These are phyloP conservation scores for Leucophenga maculata DNA, from an alignment of 2,888 invertebrate species.

Conservation along the genomic window DNA sequence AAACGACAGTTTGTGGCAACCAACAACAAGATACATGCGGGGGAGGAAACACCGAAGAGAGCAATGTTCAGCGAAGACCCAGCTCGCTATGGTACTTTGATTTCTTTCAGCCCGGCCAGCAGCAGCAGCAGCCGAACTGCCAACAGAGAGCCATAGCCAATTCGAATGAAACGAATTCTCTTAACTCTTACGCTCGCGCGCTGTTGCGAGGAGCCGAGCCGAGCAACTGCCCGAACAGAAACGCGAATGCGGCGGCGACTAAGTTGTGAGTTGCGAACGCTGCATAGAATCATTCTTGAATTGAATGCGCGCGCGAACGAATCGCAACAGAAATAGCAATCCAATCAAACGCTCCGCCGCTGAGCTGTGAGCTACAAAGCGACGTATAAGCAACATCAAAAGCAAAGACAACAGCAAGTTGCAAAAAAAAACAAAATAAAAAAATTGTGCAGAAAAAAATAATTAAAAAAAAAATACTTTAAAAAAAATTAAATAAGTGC, in stretches of 20 bases:
- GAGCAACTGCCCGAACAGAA: slow-evolving; percentile 1
- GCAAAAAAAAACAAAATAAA: slow-evolving; percentile 27
- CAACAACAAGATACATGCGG: no score
- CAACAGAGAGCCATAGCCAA: no score
- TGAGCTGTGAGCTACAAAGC: slow-evolving; percentile 31
- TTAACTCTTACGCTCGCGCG: not conserved
- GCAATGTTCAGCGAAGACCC: no score
- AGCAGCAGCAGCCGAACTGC: not conserved
- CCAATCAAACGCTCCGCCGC: slow-evolving; percentile 25
- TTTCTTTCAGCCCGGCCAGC: not conserved
- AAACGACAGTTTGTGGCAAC: no score
- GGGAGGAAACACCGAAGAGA: no score
- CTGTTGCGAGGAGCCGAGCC: not conserved
- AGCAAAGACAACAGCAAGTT: slow-evolving; percentile 15
- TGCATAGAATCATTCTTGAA: slow-evolving; percentile 71
- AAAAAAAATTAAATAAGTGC: not conserved
- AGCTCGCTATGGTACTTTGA: no score
- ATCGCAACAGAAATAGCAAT: slow-evolving; percentile 53
- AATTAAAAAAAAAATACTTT: slow-evolving; percentile 43
- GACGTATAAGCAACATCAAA: slow-evolving; percentile 1
- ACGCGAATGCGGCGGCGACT: slow-evolving; percentile 30
- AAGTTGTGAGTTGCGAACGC: slow-evolving; percentile 50
- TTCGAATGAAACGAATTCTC: not conserved
- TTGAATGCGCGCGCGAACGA: slow-evolving; percentile 71
- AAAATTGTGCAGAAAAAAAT: slow-evolving; percentile 30